Base-by-base conservation (phyloP, 2,797 vertebrate genomes). In the Enteromius treurensis region DNA sequence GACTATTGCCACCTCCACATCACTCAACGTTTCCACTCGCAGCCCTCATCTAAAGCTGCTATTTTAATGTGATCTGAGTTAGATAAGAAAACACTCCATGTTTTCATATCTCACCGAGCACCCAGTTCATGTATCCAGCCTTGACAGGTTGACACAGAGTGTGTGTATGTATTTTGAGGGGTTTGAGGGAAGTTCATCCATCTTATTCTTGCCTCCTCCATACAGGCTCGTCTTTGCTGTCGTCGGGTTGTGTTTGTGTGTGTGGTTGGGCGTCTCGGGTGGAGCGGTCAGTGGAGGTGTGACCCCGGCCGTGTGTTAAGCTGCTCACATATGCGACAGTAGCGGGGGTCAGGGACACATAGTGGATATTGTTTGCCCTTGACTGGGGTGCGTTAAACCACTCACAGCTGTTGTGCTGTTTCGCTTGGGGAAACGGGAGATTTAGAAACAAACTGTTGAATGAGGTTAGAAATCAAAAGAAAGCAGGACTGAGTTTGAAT, bases 1-100 rank as follows among this genome's bases (percentile, higher is more conserved):
- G 92, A 90, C 3, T 14, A 7, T 60, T 91, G 90, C 93, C 93
- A 91, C 86, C 86, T 77, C 80, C 89, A 88, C 86, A 91, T 91
- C 86, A 87, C 88, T 93, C 91, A 93, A 74, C 68, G 88, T 93
- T 94, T 93, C 92, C 92, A 88, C 89, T 75, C 83, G 80, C n/a
- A 74, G 68, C 29, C 42, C 21, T 79, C 64, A 82, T 90, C 88
- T 85, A 77, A 68, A 85, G 76, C 76, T 90, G 90, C 87, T 90
- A 86, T 92, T 89, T 86, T 81, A 91, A 87, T 70, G 81, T 90
- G 86, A 91, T 90, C 89, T 88, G 86, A 89, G 88, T 91, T 89
- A 86, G 88, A 85, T 91, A 87, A 14, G 86, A 91, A 93, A 93
- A 92, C 87, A 92, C 85, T 83, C 49, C n/a, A 42, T 79, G 85